phyloP scores from a whole-genome alignment of 2,888 invertebrate species.

The Dichetophora obliterata region DNA sequence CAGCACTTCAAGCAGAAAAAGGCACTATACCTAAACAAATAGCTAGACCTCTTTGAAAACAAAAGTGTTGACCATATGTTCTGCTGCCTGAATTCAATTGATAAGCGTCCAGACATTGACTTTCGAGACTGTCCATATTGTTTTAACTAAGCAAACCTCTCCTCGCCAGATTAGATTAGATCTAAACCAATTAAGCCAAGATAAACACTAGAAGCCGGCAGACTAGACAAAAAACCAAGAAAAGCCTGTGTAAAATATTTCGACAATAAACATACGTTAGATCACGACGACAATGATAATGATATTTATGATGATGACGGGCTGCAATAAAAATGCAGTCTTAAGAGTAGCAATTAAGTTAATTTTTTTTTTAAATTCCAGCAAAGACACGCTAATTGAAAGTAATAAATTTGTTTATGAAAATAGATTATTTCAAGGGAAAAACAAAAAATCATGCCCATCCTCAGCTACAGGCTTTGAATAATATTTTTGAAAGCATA shows the following conservation, averaged over 20 bases:
- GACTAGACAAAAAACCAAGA: background rate
- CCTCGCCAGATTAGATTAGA: slow-evolving; percentile 53
- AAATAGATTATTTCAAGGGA: background rate
- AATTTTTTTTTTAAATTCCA: background rate
- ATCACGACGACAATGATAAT: background rate
- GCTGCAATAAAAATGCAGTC: background rate
- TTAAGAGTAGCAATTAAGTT: slow-evolving; percentile 1
- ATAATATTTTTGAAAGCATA: background rate
- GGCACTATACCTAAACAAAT: background rate
- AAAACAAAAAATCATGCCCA: background rate
- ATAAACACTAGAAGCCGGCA: slow-evolving; percentile 50
- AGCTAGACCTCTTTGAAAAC: background rate
- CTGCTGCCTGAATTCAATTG: slow-evolving; percentile 2
- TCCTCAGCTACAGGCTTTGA: background rate
- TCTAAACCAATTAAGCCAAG: slow-evolving; percentile 60
- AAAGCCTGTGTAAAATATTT: background rate
- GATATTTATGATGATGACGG: slow-evolving; percentile 12
- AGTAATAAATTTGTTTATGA: slow-evolving; percentile 40
- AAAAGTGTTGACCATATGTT: slow-evolving; percentile 34
- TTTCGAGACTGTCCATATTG: slow-evolving; percentile 28
- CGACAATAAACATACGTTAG: background rate
- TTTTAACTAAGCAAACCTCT: slow-evolving; percentile 43
- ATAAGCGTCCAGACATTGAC: background rate
- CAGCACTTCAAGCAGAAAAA: background rate
- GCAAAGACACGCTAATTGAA: slow-evolving; percentile 39